phyloP scores from a whole-genome alignment of 2,888 invertebrate species.

The Mythimna pallens region DNA sequence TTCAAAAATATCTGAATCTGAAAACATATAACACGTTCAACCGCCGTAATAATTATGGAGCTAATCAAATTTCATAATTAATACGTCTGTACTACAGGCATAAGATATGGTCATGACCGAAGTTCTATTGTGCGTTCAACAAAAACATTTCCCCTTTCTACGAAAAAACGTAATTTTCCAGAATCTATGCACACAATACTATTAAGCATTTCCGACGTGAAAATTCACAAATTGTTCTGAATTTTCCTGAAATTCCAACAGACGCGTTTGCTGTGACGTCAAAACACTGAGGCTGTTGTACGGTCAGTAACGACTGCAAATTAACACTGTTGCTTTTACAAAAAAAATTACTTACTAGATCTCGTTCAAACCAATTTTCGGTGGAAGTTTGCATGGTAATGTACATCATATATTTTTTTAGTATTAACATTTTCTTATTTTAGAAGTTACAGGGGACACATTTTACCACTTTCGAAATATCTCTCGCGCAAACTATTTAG shows the following conservation, averaged over 20 bases:
- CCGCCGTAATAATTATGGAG: too few species aligned
- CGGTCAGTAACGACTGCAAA: not conserved
- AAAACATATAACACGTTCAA: too few species aligned
- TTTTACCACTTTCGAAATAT: too few species aligned
- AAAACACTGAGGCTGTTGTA: not conserved
- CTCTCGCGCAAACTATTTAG: too few species aligned
- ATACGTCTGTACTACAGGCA: slow-evolving; percentile 1
- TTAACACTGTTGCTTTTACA: not conserved
- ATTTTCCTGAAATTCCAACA: not conserved
- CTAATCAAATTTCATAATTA: slow-evolving; percentile 6
- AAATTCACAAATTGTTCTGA: not conserved
- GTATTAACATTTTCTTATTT: too few species aligned
- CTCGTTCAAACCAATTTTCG: too few species aligned
- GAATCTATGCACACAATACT: not conserved
- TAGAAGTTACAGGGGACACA: too few species aligned
- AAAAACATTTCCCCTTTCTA: not conserved
- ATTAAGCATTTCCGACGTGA: not conserved
- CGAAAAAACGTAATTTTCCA: not conserved
- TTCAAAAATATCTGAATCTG: too few species aligned
- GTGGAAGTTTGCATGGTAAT: too few species aligned
- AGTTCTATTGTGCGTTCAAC: not conserved
- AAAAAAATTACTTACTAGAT: too few species aligned
- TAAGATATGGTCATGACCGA: slow-evolving; percentile 4
- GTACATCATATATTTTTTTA: too few species aligned
- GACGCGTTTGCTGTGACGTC: not conserved